Percentiles rank a stretch among this genome's conserved stretches.
Evolutionary conservation across 2,797 vertebrate genomes (phyloP).

Genomic region (Selene dorsalis): DNA sequence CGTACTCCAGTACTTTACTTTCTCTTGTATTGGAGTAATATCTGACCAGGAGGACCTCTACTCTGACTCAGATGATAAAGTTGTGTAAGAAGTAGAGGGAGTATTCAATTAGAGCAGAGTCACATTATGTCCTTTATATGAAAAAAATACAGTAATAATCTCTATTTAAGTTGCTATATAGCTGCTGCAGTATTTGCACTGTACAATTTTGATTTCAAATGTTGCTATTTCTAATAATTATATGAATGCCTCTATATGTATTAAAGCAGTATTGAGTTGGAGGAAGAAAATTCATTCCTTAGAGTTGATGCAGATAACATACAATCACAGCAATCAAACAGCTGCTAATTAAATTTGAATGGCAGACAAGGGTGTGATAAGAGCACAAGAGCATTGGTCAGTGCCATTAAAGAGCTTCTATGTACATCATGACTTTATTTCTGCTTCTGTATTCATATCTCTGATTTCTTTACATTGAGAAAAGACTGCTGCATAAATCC

Average conservation of each 20-base stretch:
- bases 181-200: too few species aligned
- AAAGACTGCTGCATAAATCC: neutral
- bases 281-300: neutral
- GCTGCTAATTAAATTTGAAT: neutral
- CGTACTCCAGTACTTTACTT: too few species aligned
- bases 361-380: neutral
- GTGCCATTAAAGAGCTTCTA: neutral
- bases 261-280: neutral
- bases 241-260: neutral
- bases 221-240: neutral
- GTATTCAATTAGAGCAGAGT: too few species aligned
- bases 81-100: too few species aligned
- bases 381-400: neutral
- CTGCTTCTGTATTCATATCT: neutral
- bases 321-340: neutral
- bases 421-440: neutral
- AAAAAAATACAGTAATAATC: too few species aligned
- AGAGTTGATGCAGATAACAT: neutral
- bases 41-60: too few species aligned
- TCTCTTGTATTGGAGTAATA: too few species aligned
- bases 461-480: conserved; percentile 7
- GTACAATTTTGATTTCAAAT: too few species aligned
- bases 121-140: too few species aligned
- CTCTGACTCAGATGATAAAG: too few species aligned
- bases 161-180: too few species aligned